A percentile compares a stretch with the other conserved stretches of the same genome.
phyloP scores from a whole-genome alignment of 1,140 invertebrate species.

The Drosophila bocki region DNA sequence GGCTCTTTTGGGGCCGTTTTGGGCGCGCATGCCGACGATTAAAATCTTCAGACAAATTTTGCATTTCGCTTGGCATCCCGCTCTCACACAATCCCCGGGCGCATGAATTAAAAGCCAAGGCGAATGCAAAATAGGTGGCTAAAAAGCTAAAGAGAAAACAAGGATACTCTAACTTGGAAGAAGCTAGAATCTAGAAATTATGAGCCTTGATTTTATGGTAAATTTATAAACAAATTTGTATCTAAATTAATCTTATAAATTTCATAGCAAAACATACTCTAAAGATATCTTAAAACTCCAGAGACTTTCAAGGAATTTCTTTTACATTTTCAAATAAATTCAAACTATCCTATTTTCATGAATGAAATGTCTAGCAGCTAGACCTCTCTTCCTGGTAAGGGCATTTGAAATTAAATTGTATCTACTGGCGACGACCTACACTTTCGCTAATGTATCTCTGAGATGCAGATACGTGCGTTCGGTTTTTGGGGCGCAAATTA shows the following conservation, averaged over 20 bases:
- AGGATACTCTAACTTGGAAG: slow-evolving; percentile 16
- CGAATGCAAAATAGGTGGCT: not conserved
- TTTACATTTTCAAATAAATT: not conserved
- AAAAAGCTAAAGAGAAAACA: not conserved
- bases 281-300: not conserved
- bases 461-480: slow-evolving; percentile 68
- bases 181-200: not conserved
- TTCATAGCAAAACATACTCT: not conserved
- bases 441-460: slow-evolving; percentile 81
- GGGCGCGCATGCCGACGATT: slow-evolving; percentile 79
- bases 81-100: slow-evolving; percentile 55
- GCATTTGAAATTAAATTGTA: slow-evolving; percentile 79
- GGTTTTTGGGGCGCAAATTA: slow-evolving; percentile 83
- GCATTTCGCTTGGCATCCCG: slow-evolving; percentile 78
- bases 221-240: not conserved
- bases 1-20: slow-evolving; percentile 69
- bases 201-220: not conserved
- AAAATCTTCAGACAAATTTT: slow-evolving; percentile 84
- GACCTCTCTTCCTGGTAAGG: slow-evolving; percentile 10
- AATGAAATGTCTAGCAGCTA: not conserved
- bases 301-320: not conserved
- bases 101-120: slow-evolving; percentile 74
- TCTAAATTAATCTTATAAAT: not conserved
- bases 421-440: slow-evolving; percentile 69
- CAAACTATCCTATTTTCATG: not conserved